phyloP scores from a whole-genome alignment of 2,797 vertebrate genomes.

The Sciaenops ocellatus region DNA sequence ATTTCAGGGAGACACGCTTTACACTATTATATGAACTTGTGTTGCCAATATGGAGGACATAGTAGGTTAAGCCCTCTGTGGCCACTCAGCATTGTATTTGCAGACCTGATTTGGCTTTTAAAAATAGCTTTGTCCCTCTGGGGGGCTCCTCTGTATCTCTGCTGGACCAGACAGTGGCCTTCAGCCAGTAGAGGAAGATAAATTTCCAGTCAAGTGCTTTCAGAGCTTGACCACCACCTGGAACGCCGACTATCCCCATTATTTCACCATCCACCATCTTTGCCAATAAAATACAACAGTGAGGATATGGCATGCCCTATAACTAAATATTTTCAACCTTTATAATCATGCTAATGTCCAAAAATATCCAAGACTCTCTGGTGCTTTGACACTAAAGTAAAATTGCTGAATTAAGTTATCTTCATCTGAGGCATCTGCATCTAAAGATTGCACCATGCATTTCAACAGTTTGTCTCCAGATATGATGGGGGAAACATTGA shows the following conservation, averaged over 20 bases:
- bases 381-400: background rate
- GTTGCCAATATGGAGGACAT: background rate
- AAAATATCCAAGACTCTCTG: background rate
- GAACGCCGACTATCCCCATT: background rate
- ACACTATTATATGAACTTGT: background rate
- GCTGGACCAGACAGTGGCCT: constrained; percentile 20
- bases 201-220: constrained; percentile 14
- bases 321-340: background rate
- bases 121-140: constrained; percentile 11
- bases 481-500: background rate
- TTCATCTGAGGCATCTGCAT: too few species aligned
- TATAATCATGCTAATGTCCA: background rate
- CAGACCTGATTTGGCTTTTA: constrained; percentile 18
- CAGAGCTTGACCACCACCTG: constrained; percentile 20
- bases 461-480: background rate
- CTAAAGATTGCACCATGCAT: background rate
- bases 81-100: constrained; percentile 11
- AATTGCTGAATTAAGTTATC: too few species aligned
- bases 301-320: background rate
- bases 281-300: background rate
- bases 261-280: background rate
- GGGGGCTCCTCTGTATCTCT: constrained; percentile 18
- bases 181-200: constrained; percentile 12
- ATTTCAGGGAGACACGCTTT: background rate
- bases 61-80: constrained; percentile 2